These are phyloP conservation scores for Andrena fulva DNA, from an alignment of 2,888 invertebrate genomes.

Conservation along the genomic window DNA sequence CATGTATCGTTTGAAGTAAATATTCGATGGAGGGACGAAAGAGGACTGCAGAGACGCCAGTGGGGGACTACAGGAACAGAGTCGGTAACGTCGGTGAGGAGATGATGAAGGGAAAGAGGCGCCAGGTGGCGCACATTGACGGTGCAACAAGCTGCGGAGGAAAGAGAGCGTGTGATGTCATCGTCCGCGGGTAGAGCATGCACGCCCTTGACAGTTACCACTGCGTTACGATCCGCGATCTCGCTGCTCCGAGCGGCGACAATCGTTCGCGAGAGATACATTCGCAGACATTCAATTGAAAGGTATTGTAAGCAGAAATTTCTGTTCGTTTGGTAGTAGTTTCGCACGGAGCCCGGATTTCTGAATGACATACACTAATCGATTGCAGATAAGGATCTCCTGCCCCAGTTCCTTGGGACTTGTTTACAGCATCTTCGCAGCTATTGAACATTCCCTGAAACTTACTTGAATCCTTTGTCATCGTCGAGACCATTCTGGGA, in stretches of 20 bases:
- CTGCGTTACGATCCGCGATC: conserved; percentile 64
- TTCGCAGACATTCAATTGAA: conserved; percentile 29
- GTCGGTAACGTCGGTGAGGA: conserved; percentile 55
- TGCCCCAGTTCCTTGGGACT: background rate
- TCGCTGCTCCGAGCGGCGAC: conserved; percentile 32
- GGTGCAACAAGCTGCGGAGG: conserved; percentile 38
- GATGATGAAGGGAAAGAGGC: background rate
- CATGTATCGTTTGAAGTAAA: background rate
- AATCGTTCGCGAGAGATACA: conserved; percentile 39
- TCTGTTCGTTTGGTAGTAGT: no score
- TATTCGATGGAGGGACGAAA: background rate
- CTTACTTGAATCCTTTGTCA: conserved; percentile 96
- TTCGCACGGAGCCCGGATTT: background rate
- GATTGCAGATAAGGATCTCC: background rate
- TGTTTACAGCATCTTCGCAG: background rate
- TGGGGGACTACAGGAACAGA: background rate
- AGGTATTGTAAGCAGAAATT: conserved; percentile 11
- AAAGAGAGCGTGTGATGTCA: conserved; percentile 64
- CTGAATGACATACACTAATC: background rate
- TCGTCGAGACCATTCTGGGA: conserved; percentile 92
- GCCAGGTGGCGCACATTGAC: conserved; percentile 69
- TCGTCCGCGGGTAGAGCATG: conserved; percentile 69
- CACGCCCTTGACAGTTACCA: conserved; percentile 75
- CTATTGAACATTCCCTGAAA: conserved; percentile 71
- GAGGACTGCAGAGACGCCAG: background rate